Conservation (phyloP, 2,113 vertebrate species). For the Solea solea region DNA sequence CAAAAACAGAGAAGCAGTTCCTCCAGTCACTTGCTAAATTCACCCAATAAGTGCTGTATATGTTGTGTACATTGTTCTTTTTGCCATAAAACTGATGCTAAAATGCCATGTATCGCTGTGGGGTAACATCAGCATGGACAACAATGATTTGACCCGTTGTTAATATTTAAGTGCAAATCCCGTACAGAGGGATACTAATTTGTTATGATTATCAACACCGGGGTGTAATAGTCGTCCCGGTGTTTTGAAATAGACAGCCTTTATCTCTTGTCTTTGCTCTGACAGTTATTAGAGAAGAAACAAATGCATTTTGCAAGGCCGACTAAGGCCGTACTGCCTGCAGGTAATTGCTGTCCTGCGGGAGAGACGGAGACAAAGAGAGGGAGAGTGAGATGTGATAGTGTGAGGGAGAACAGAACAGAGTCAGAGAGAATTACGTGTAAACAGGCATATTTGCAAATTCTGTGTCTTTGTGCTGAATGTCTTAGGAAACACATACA, state of each 20-base stretch:
- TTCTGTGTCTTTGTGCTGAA: constrained; percentile 33
- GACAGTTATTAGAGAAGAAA: constrained; percentile 28
- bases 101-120: no score
- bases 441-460: constrained; percentile 42
- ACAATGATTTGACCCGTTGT: no score
- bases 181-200: background rate
- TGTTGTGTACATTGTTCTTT: no score
- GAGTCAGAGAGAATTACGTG: constrained; percentile 22
- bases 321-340: constrained; percentile 28
- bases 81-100: no score
- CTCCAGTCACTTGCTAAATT: no score
- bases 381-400: constrained; percentile 1
- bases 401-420: background rate
- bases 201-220: background rate
- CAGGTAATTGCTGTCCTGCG: constrained; percentile 56
- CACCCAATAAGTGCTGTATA: no score
- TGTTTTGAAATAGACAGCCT: background rate
- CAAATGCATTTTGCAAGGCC: constrained; percentile 41
- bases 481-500: constrained; percentile 11
- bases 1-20: no score
- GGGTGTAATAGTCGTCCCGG: background rate
- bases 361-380: constrained; percentile 26
- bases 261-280: constrained; percentile 14
- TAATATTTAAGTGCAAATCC: background rate
- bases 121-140: no score